phyloP scores from a whole-genome alignment of 2,888 invertebrate genomes.

The Zygaena filipendulae region DNA sequence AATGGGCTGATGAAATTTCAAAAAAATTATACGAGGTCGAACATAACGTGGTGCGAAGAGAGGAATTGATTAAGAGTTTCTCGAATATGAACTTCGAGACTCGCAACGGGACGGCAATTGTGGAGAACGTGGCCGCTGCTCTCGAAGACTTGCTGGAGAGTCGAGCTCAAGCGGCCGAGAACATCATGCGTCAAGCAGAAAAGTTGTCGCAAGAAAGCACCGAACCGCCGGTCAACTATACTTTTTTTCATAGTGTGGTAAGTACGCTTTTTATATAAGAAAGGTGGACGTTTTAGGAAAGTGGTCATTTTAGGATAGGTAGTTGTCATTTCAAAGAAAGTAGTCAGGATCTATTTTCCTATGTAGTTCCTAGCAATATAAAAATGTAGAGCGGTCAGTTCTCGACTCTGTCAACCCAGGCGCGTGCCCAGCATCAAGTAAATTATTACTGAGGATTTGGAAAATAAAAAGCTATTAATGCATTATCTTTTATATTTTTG shows the following conservation, averaged over 20 bases:
- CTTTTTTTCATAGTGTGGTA: constrained; percentile 42
- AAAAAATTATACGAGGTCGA: constrained; percentile 33
- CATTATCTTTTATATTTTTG: no score
- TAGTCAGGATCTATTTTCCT: no score
- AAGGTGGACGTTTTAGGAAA: no score
- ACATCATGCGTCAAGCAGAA: constrained; percentile 46
- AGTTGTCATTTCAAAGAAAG: background rate
- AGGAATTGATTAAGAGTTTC: constrained; percentile 36
- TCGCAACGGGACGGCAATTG: constrained; percentile 43
- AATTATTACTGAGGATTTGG: no score
- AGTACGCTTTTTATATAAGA: constrained; percentile 22
- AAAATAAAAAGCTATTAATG: no score
- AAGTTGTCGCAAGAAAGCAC: constrained; percentile 25
- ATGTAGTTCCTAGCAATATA: no score
- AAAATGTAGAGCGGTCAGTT: no score
- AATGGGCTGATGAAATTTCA: constrained; percentile 47
- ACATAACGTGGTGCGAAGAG: constrained; percentile 35
- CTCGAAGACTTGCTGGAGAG: constrained; percentile 35
- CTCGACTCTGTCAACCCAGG: no score
- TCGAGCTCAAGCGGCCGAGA: constrained; percentile 38
- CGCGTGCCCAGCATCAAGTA: no score
- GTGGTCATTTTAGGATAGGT: no score
- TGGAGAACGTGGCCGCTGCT: constrained; percentile 33
- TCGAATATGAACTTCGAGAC: constrained; percentile 31
- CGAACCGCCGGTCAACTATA: constrained; percentile 26